Conservation (phyloP, 2,888 invertebrate genomes). For the Conus canariensis region DNA sequence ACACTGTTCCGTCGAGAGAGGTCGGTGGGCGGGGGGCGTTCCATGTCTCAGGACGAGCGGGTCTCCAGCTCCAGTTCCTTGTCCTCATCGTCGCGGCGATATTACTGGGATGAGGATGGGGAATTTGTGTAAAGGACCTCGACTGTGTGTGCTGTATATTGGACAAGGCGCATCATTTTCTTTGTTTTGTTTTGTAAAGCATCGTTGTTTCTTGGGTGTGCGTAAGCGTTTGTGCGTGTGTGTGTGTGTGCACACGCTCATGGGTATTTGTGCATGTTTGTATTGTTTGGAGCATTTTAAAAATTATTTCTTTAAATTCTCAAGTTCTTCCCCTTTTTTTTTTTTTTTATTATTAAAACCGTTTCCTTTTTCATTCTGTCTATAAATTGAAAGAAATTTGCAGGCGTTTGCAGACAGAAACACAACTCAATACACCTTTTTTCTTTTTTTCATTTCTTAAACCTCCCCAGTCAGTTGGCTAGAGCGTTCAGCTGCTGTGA, state of each 20-base stretch:
- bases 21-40: constrained; percentile 52
- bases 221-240: not conserved
- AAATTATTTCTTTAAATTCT: too few relatives aligned
- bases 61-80: constrained; percentile 28
- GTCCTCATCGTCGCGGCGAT: constrained; percentile 24
- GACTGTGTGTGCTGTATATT: not conserved
- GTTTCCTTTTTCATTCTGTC: too few relatives aligned
- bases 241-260: not conserved
- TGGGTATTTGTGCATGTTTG: not conserved
- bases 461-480: too few relatives aligned
- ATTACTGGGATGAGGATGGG: constrained; percentile 31
- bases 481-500: too few relatives aligned
- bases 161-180: too few relatives aligned
- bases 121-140: constrained; percentile 22
- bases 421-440: too few relatives aligned
- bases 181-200: constrained; percentile 10
- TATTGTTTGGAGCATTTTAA: too few relatives aligned
- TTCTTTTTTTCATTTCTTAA: too few relatives aligned
- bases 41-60: constrained; percentile 54
- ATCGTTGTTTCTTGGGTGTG: not conserved
- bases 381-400: too few relatives aligned
- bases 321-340: too few relatives aligned
- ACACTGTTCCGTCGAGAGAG: constrained; percentile 61
- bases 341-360: too few relatives aligned
- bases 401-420: too few relatives aligned